Conservation (phyloP, 2,113 vertebrate species). For the Marmota flaviventris region DNA sequence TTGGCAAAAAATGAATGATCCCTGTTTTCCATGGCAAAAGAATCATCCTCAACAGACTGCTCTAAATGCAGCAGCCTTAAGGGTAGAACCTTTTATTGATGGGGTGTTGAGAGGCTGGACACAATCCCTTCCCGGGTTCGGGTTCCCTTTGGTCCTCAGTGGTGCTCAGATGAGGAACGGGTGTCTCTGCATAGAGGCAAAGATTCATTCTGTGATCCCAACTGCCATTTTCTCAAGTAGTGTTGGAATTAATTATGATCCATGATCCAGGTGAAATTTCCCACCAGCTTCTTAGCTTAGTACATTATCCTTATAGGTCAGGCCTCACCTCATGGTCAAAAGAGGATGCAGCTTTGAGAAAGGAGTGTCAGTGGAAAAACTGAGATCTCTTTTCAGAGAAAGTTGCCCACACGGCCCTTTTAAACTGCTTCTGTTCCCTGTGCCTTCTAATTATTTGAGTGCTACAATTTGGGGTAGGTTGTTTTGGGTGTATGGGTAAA, state of each 20-base stretch:
- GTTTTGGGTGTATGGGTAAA: conserved; percentile 28
- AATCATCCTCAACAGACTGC: background rate
- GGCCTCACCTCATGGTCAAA: conserved; percentile 41
- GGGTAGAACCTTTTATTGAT: background rate
- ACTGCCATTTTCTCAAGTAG: background rate
- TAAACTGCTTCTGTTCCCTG: background rate
- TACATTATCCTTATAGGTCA: background rate
- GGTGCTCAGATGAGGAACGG: background rate
- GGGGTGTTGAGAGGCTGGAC: background rate
- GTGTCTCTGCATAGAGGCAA: background rate
- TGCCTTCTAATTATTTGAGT: background rate
- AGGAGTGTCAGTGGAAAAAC: background rate
- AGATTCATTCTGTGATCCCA: background rate
- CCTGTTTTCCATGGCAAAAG: background rate
- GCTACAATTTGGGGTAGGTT: background rate
- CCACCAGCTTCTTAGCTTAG: background rate
- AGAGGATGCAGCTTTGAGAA: background rate
- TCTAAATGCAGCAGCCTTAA: background rate
- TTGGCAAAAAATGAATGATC: background rate
- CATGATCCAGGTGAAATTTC: background rate
- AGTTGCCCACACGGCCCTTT: background rate
- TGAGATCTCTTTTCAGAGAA: rapidly evolving
- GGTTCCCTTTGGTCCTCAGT: background rate
- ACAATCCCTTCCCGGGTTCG: background rate
- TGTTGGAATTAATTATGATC: background rate